These are phyloP conservation scores for Pelecanus crispus DNA, from an alignment of 2,113 vertebrate genomes.

Conservation along the genomic window DNA sequence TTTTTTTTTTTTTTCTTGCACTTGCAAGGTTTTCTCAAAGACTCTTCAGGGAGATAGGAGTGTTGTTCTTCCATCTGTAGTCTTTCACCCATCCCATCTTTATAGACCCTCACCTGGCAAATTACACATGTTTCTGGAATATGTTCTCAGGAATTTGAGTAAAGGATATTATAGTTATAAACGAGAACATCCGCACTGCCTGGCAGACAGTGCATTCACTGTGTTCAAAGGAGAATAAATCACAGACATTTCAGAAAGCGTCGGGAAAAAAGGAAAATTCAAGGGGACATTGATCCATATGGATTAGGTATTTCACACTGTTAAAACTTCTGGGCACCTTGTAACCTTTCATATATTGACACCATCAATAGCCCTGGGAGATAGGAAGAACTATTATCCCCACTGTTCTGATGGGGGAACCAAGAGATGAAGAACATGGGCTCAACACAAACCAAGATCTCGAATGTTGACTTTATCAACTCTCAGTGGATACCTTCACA, in stretches of 20 bases:
- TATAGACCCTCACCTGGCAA: constrained; percentile 37
- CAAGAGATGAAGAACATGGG: neutral
- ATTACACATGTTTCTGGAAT: constrained; percentile 6
- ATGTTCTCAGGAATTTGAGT: constrained; percentile 4
- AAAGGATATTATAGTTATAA: constrained; percentile 13
- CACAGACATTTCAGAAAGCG: neutral
- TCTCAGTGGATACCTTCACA: neutral
- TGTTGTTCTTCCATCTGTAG: constrained; percentile 29
- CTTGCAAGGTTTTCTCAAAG: constrained; percentile 18
- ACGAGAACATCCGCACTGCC: constrained; percentile 24
- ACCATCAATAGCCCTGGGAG: neutral
- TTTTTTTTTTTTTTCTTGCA: neutral
- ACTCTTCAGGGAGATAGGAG: neutral
- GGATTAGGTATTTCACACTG: neutral
- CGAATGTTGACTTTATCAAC: neutral
- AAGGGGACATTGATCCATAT: neutral
- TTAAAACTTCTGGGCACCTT: neutral
- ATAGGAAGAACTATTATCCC: neutral
- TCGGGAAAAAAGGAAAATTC: neutral
- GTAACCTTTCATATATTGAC: neutral
- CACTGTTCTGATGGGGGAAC: neutral
- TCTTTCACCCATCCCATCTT: constrained; percentile 38
- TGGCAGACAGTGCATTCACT: neutral
- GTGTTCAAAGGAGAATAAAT: neutral
- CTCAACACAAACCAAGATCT: neutral